Evolutionary conservation across 2,888 invertebrate species (phyloP), one percentile per base, ranked within the genome.

Genomic region (Perdita meconis): DNA sequence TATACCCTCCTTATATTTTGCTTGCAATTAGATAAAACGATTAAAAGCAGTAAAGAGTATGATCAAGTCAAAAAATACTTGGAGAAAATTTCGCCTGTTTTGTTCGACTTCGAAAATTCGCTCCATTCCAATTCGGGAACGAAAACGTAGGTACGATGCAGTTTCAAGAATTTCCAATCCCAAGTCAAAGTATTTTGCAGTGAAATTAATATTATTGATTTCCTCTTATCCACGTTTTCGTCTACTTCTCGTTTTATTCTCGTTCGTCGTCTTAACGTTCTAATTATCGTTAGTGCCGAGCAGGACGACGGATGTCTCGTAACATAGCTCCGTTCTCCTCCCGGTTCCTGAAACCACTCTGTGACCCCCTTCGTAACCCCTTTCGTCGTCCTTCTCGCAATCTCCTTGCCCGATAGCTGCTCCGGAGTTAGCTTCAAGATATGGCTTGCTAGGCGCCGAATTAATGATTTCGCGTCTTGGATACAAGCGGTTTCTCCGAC

Each of bases 211-310:
- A 64, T 24, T 61, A 47, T 42, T 63, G 66, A 42, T 30, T 56
- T 10, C 19, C 40, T 36, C 38, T 42, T 60, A 56, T 34, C 66
- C 75, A 47, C 22, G 22, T 69, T 73, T 79, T 73, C 64, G 44
- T 77, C 70, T 60, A 56, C 60, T 59, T 55, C 59, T 56, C 38
- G 53, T 69, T 78, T 75, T 73, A 71, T 76, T 80, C 80, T 79
- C 70, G 86, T 88, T 88, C 85, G 88, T 88, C 87, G 88, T 89
- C 89, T 88, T 86, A 89, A 90, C 89, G 86, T 87, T 90, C 89
- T 89, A 91, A 91, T 91, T 91, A 90, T 91, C 91, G 89, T 90
- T 91, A 91, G 89, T 87, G 87, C 86, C 77, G 85, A 86, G 84
- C 86, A 50, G 85, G 88, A 89, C 87, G 88, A 86, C 30, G 30